phyloP scores from a whole-genome alignment of 2,797 vertebrate genomes.

The Enteromius thamalakanensis region DNA sequence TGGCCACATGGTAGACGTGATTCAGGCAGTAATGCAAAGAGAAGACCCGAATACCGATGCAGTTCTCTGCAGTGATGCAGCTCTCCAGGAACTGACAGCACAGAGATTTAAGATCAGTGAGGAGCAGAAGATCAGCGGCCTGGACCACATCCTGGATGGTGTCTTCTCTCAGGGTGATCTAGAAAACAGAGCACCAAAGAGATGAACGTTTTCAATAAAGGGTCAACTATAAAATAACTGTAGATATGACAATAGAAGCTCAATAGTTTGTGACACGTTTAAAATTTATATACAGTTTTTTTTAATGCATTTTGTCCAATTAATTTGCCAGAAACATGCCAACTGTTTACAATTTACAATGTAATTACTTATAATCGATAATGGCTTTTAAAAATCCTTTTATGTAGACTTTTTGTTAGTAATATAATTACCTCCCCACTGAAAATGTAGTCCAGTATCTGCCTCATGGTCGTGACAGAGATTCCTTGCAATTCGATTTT shows the following conservation, averaged over 20 bases:
- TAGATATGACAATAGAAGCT: neutral
- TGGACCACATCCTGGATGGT: slow-evolving; percentile 98
- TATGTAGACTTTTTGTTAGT: neutral
- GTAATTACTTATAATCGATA: neutral
- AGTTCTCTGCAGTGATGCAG: slow-evolving; percentile 97
- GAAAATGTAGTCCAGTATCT: slow-evolving; percentile 98
- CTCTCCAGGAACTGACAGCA: slow-evolving; percentile 98
- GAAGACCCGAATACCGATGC: slow-evolving; percentile 96
- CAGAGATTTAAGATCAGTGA: slow-evolving; percentile 93
- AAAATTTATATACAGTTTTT: neutral
- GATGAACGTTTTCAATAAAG: neutral
- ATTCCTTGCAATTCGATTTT: slow-evolving; percentile 96
- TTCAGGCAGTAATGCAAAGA: slow-evolving; percentile 94
- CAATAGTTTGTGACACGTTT: neutral
- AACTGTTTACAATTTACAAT: no score
- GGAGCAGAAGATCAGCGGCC: slow-evolving; percentile 93
- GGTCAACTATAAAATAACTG: neutral
- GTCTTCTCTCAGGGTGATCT: slow-evolving; percentile 95
- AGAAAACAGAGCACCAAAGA: slow-evolving; percentile 36
- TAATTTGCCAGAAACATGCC: neutral
- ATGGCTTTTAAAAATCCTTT: neutral
- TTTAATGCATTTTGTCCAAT: neutral
- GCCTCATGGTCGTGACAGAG: slow-evolving; percentile 91
- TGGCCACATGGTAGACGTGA: slow-evolving; percentile 92
- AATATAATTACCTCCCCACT: slow-evolving; percentile 87